phyloP scores from a whole-genome alignment of 2,113 vertebrate genomes.

The Onychostruthus taczanowskii region DNA sequence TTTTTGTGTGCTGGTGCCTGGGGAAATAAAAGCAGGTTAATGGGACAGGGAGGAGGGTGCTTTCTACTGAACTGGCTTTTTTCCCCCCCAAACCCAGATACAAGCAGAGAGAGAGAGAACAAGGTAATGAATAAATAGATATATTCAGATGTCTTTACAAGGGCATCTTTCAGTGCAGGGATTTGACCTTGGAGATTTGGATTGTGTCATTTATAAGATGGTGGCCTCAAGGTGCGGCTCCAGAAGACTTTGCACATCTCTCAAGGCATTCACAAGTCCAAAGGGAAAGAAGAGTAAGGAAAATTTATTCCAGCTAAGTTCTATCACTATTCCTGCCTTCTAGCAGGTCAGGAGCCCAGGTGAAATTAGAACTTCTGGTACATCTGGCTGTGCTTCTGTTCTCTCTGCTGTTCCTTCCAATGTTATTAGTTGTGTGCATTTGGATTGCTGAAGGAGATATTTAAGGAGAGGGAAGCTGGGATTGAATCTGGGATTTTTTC shows the following conservation, averaged over 20 bases:
- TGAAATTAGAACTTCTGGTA: neutral
- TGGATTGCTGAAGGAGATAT: neutral
- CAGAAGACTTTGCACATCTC: neutral
- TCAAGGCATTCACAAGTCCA: neutral
- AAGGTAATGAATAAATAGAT: neutral
- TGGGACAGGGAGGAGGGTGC: neutral
- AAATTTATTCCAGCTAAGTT: neutral
- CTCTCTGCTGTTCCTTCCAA: neutral
- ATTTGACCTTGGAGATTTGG: neutral
- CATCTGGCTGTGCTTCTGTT: neutral
- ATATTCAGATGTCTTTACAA: neutral
- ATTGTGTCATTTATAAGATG: neutral
- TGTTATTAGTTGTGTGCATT: neutral
- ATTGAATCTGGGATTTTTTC: neutral
- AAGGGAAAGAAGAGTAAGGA: neutral
- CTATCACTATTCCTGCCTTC: neutral
- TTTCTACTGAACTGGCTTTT: neutral
- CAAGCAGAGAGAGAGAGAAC: neutral
- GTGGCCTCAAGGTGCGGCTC: neutral
- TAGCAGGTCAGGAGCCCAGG: neutral
- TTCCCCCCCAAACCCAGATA: neutral
- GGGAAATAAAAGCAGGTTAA: conserved; percentile 51
- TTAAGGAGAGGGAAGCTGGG: neutral
- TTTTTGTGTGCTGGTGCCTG: neutral
- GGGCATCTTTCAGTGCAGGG: neutral